Evolutionary conservation across 1,140 invertebrate species (phyloP), one percentile per base, ranked within the genome.

Genomic region (Plutomurus gul): DNA sequence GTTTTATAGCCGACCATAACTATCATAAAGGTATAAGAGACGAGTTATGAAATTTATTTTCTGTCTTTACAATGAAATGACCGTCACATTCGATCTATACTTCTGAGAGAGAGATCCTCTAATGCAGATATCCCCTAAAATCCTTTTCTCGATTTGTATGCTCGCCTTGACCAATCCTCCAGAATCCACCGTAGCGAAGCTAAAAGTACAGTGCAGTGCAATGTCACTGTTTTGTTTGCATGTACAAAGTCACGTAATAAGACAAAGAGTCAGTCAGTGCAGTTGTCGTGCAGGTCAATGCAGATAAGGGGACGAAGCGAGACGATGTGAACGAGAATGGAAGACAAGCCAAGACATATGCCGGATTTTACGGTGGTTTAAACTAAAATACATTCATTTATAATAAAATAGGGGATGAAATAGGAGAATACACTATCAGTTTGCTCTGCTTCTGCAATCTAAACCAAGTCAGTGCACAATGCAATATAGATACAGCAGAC

Each of bases 311-410:
- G 36, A 65, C 10, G 56, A 36, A 65, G 18, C 13, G 56, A 33
- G 33, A n/a, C 33, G 47, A 51, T 3, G 47, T n/a, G 47, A 18
- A 16, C 47, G 27, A 65, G 4, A 65, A 18, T 16, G 43, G n/a
- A 47, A 56, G 27, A 16, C 22, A 65, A 65, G 16, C 30, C 10
- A 65, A 65, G 56, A 65, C 56, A 65, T 65, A 65, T 65, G 25
- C 18, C 27, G 47, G 37, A 33, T 75, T 75, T 47, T 46, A 60
- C 49, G 43, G 33, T 25, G 46, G 46, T 75, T 75, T 75, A 46
- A 75, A 46, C 30, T 75, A 56, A 56, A 56, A 56, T 70, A 33
- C 78, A 70, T 75, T 47, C 37, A 79, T 79, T 79, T 79, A 79
- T 79, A 79, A 79, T 75, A 60, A 75, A 70, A 75, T 40, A 39